Percentiles rank a stretch among this genome's conserved stretches.
phyloP scores from a whole-genome alignment of 64 coral and sea anemone genomes.

The Montipora foliosa region DNA sequence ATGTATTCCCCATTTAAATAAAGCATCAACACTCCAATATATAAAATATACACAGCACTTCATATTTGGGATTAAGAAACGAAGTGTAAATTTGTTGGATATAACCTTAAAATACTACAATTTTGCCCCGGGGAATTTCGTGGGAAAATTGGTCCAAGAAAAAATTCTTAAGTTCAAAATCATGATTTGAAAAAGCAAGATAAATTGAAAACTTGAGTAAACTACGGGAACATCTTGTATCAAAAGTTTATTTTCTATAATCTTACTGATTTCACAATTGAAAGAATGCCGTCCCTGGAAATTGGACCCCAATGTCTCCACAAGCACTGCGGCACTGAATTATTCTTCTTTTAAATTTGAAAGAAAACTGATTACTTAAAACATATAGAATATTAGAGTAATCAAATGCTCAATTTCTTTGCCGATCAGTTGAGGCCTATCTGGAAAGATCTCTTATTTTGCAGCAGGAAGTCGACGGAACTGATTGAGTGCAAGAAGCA shows the following conservation, averaged over 20 bases:
- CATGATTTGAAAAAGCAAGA: no score
- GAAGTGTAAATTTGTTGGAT: no score
- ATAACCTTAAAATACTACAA: not conserved
- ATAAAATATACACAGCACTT: not conserved
- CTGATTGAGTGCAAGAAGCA: no score
- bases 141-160: no score
- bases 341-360: no score
- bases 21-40: conserved; percentile 6
- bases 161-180: no score
- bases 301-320: not conserved
- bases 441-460: not conserved
- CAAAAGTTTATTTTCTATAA: no score
- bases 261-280: no score
- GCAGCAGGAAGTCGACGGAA: conserved; percentile 23
- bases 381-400: not conserved
- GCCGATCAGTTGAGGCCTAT: not conserved
- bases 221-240: not conserved
- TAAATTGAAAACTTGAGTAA: no score
- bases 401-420: not conserved
- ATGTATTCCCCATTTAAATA: conserved; percentile 12
- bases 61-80: conserved; percentile 15
- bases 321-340: not conserved
- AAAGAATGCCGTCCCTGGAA: not conserved
- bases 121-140: no score
- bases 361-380: not conserved